phyloP scores from a whole-genome alignment of 2,113 vertebrate species.

The Hyperoodon ampullatus region DNA sequence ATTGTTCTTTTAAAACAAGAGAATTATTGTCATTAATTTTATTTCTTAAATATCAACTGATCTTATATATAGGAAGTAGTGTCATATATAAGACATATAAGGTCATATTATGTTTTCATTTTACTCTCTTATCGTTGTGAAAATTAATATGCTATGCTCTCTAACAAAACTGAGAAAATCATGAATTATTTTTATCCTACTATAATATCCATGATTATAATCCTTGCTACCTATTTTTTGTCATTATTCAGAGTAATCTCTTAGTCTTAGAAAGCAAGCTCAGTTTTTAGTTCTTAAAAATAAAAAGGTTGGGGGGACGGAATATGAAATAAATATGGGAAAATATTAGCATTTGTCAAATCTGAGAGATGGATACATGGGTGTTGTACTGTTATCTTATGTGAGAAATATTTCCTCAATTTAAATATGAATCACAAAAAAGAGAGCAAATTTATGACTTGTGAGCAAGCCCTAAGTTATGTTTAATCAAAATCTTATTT shows the following conservation, averaged over 20 bases:
- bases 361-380: neutral
- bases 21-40: constrained; percentile 13
- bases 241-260: constrained; percentile 22
- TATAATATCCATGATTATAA: constrained; percentile 7
- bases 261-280: constrained; percentile 38
- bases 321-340: neutral
- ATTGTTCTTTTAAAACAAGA: neutral
- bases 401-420: constrained; percentile 32
- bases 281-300: constrained; percentile 7
- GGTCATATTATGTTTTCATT: neutral
- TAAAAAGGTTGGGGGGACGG: neutral
- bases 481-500: constrained; percentile 3
- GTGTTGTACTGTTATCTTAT: constrained; percentile 3
- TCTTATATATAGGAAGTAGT: neutral
- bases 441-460: neutral
- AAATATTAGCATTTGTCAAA: constrained; percentile 43
- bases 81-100: neutral
- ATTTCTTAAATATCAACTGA: constrained; percentile 40
- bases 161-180: constrained; percentile 38
- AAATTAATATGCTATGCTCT: neutral
- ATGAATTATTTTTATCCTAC: constrained; percentile 18
- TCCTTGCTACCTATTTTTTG: neutral
- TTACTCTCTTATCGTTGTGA: neutral
- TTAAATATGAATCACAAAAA: constrained; percentile 33
- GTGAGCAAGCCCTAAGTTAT: neutral